Evolutionary conservation across 2,113 vertebrate species (phyloP).

Genomic region (Nothoprocta perdicaria): DNA sequence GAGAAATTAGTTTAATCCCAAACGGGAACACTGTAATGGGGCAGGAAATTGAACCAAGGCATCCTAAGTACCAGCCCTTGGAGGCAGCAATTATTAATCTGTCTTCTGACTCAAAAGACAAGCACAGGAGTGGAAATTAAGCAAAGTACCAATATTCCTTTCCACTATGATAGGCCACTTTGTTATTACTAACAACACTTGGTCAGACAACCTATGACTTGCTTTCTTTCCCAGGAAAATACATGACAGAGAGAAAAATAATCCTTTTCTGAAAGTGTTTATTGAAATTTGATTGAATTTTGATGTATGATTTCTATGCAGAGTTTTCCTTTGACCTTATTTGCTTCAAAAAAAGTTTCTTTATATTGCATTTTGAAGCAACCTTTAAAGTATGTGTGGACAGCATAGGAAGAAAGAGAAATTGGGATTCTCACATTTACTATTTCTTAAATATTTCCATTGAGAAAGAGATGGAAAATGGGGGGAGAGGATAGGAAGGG

Average conservation of each 20-base stretch:
- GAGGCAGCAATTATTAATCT: not conserved
- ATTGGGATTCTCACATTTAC: not conserved
- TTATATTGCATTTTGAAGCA: not conserved
- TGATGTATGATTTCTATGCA: not conserved
- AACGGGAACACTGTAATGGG: not conserved
- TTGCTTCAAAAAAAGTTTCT: not conserved
- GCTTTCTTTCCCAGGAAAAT: not conserved
- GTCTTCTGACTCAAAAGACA: not conserved
- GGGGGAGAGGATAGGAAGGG: not conserved
- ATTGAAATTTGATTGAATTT: constrained; percentile 2
- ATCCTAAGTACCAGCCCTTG: not conserved
- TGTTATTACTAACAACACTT: not conserved
- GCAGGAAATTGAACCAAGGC: not conserved
- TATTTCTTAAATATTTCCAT: not conserved
- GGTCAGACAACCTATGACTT: not conserved
- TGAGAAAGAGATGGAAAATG: not conserved
- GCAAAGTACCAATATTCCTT: not conserved
- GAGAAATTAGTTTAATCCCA: not conserved
- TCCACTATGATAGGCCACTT: not conserved
- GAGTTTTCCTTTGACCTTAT: not conserved
- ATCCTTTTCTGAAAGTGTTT: not conserved
- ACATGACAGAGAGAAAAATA: not conserved
- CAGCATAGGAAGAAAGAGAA: not conserved
- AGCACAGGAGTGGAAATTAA: not conserved
- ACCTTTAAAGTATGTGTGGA: not conserved